Evolutionary conservation across 92 coral and sea anemone genomes (phyloP).

Genomic region (Zoanthus sansibaricus): DNA sequence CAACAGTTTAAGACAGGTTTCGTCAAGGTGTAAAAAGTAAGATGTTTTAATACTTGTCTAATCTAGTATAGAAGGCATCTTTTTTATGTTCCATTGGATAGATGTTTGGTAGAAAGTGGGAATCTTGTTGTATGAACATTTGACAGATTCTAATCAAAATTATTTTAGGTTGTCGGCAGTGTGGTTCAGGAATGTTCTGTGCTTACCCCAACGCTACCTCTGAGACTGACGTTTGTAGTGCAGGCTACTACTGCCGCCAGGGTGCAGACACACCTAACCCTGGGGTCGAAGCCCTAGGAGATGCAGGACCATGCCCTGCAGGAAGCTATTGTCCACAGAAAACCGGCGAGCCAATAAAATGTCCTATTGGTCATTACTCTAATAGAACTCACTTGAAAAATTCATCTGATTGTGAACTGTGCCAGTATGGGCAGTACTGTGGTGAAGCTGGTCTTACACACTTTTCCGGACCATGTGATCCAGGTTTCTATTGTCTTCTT

Average conservation of each 20-base stretch:
- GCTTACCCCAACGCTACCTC: conserved; percentile 92
- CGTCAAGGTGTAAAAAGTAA: too few relatives aligned
- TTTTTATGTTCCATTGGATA: too few relatives aligned
- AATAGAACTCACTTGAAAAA: conserved; percentile 74
- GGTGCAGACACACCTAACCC: conserved; percentile 92
- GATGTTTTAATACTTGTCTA: too few relatives aligned
- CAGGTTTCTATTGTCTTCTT: conserved; percentile 91
- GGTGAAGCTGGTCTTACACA: conserved; percentile 82
- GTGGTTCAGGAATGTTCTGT: conserved; percentile 96
- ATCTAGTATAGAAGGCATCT: too few relatives aligned
- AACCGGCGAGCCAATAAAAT: conserved; percentile 89
- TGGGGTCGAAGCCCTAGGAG: conserved; percentile 68
- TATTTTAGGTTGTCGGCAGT: conserved; percentile 86
- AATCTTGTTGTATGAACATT: too few relatives aligned
- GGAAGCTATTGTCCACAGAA: conserved; percentile 87
- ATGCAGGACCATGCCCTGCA: conserved; percentile 96
- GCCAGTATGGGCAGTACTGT: conserved; percentile 92
- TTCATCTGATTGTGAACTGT: conserved; percentile 78
- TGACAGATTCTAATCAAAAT: background rate
- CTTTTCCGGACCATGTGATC: conserved; percentile 88
- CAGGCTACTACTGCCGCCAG: conserved; percentile 94
- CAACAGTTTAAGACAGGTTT: too few relatives aligned
- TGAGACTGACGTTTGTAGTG: conserved; percentile 80
- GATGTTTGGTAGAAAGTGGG: too few relatives aligned
- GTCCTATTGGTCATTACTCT: conserved; percentile 95